Evolutionary conservation across 2,113 vertebrate species (phyloP).

Genomic region (Rattus rattus): DNA sequence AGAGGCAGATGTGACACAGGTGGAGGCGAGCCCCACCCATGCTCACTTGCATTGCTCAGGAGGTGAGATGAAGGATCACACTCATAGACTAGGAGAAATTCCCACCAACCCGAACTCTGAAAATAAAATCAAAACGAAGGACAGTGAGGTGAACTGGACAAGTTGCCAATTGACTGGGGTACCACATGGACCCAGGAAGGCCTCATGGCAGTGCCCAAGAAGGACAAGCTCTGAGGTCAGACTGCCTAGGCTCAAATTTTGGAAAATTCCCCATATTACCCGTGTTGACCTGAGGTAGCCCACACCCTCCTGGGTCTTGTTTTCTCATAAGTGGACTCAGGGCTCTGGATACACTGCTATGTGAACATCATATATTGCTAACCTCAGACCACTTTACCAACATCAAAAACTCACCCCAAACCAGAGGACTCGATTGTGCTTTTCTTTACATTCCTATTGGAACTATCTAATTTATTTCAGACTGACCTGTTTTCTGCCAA

Average conservation of each 20-base stretch:
- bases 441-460: background rate
- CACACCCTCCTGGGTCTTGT: background rate
- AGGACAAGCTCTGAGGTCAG: background rate
- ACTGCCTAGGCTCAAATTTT: background rate
- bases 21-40: fast-evolving
- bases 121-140: background rate
- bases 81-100: background rate
- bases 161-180: background rate
- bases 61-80: background rate
- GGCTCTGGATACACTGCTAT: background rate
- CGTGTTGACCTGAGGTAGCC: too few species aligned
- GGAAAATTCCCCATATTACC: too few species aligned
- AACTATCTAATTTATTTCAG: background rate
- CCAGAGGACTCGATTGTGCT: background rate
- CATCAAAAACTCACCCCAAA: background rate
- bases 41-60: background rate
- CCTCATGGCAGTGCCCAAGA: too few species aligned
- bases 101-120: background rate
- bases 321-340: background rate
- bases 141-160: background rate
- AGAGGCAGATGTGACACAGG: background rate
- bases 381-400: background rate
- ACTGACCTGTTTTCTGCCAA: background rate
- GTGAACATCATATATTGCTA: background rate
- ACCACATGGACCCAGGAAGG: background rate